Conservation (phyloP, 2,797 vertebrate species). For the Benthosema pterotum region DNA sequence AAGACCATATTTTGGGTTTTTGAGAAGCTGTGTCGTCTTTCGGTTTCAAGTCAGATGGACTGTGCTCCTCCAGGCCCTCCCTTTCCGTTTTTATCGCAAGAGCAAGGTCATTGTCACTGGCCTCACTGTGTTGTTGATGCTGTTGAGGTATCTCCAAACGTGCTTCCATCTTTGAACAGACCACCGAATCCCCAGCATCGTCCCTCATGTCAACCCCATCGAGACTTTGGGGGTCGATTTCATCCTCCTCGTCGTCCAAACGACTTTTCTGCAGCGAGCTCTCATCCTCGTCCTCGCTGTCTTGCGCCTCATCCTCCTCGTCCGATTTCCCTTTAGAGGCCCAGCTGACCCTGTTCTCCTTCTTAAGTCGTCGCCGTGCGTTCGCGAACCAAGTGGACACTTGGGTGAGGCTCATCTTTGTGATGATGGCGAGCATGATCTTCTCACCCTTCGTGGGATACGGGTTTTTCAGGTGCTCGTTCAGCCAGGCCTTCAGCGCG, state of each 20-base stretch:
- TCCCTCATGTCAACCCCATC: slow-evolving; percentile 40
- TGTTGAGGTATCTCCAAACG: slow-evolving; percentile 43
- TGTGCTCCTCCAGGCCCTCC: slow-evolving; percentile 42
- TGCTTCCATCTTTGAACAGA: slow-evolving; percentile 34
- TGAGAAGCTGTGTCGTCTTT: slow-evolving; percentile 73
- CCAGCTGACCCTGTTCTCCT: slow-evolving; percentile 86
- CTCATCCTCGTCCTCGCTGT: slow-evolving; percentile 77
- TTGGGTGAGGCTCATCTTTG: slow-evolving; percentile 87
- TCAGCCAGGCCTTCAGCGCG: slow-evolving; percentile 84
- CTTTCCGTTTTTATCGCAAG: slow-evolving; percentile 38
- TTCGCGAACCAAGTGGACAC: slow-evolving; percentile 88
- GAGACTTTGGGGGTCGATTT: slow-evolving; percentile 44
- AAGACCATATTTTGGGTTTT: slow-evolving; percentile 97
- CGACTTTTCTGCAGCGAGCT: slow-evolving; percentile 54
- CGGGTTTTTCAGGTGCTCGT: slow-evolving; percentile 86
- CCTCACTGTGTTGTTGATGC: slow-evolving; percentile 21
- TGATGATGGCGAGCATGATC: slow-evolving; percentile 87
- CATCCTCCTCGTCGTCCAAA: slow-evolving; percentile 62
- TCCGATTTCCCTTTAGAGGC: slow-evolving; percentile 81
- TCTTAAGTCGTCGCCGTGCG: slow-evolving; percentile 82
- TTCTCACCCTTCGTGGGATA: slow-evolving; percentile 87
- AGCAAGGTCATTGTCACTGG: slow-evolving; percentile 4
- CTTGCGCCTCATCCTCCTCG: slow-evolving; percentile 73
- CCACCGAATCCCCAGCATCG: slow-evolving; percentile 30
- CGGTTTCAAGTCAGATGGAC: slow-evolving; percentile 52